Percentiles rank a stretch among this genome's conserved stretches.
Conservation (phyloP, 2,888 invertebrate genomes). For the Calameuta pallipes region DNA sequence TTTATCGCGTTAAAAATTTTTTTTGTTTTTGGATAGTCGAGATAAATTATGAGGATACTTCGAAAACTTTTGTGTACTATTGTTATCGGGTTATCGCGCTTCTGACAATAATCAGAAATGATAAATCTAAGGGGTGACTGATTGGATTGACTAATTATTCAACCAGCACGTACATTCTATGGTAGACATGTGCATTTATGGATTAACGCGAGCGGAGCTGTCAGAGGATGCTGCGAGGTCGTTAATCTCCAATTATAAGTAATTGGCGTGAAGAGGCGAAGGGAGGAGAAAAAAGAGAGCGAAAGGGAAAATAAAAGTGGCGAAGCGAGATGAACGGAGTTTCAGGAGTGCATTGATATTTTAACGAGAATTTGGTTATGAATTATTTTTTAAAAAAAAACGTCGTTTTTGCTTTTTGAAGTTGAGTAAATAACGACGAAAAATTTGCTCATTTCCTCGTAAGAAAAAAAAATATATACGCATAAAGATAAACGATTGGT, state of each 20-base stretch:
- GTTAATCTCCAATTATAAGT: background rate
- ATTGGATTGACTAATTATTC: background rate
- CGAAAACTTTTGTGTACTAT: background rate
- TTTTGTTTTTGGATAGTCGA: too few relatives aligned
- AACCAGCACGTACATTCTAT: background rate
- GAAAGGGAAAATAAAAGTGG: background rate
- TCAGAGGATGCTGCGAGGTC: background rate
- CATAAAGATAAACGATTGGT: too few relatives aligned
- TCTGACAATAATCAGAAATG: background rate
- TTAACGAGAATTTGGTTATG: background rate
- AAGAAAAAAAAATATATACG: too few relatives aligned
- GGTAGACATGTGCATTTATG: background rate
- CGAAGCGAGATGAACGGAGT: background rate
- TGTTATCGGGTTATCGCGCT: background rate
- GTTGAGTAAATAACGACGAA: background rate
- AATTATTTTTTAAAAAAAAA: too few relatives aligned
- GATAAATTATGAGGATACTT: background rate
- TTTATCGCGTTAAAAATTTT: too few relatives aligned
- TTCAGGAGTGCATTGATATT: background rate
- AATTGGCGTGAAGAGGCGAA: background rate
- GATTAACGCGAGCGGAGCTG: background rate
- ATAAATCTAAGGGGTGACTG: background rate
- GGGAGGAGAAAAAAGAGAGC: background rate
- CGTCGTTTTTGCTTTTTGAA: background rate
- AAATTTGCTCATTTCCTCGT: background rate